Evolutionary conservation across 2,888 invertebrate species (phyloP), one percentile per base, ranked within the genome.

Genomic region (Rhagonycha lutea): DNA sequence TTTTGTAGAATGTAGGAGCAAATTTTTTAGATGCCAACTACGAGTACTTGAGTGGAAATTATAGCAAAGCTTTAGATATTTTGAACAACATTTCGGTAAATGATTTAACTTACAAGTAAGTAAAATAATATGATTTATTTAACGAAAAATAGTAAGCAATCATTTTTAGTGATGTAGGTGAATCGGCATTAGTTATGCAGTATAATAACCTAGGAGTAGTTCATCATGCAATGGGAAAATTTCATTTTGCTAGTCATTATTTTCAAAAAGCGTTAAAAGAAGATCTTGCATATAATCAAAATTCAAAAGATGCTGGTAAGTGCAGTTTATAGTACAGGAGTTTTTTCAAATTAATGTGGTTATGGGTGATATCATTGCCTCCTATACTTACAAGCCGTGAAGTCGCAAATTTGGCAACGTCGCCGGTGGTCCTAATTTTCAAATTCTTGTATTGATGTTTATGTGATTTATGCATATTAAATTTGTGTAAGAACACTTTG

Each of bases 171-270:
- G 89, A 89, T 32, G 88, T 86, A 78, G 93, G 92, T 3, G 93
- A 93, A 86, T 91, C 90, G 74, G 88, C 92, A 10, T 88, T 90
- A 18, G 89, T 92, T 69, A 88, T 93, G 85, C 92, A 94, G 83
- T 94, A 94, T 84, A 97, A 96, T 85, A 96, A 96, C 84, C 91
- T 96, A 84, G 96, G 94, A 65, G 93, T 94, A 70, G 90, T 95
- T 80, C 94, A 96, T 87, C 92, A 95, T 84, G 93, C 94, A 60
- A 90, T 95, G 87, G 93, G 93, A 18, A 96, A 96, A 88, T 94
- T 94, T 68, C 93, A 94, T 87, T 89, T 96, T 76, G 95, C 95
- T 8, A 92, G 92, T 70, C 93, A 94, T 85, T 95, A 95, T 87
- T 92, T 95, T 81, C 92, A 94, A 82, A 92, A 93, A 87, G 95